phyloP scores from a whole-genome alignment of 2,888 invertebrate species.

The Lissocephala sabroskyi region DNA sequence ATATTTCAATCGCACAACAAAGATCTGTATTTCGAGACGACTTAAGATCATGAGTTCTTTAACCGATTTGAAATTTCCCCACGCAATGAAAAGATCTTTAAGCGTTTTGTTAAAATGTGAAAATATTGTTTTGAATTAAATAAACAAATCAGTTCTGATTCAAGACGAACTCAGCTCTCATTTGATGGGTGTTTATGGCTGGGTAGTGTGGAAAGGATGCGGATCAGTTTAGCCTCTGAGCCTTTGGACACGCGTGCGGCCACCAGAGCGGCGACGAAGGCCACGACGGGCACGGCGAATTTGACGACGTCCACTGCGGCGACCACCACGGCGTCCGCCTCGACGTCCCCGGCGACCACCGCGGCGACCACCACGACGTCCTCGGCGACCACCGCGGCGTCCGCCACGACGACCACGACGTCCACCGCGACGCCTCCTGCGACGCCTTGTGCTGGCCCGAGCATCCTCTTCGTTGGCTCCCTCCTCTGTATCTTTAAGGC shows the following conservation, averaged over 20 bases:
- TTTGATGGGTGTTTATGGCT: constrained; percentile 1
- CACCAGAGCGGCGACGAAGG: background rate
- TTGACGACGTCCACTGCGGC: constrained; percentile 13
- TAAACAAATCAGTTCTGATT: constrained; percentile 14
- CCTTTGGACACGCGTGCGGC: background rate
- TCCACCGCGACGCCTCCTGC: background rate
- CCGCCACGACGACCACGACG: constrained; percentile 11
- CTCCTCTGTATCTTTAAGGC: too few species aligned
- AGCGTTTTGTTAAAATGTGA: constrained; percentile 44
- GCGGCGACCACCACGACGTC: constrained; percentile 23
- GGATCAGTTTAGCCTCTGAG: background rate
- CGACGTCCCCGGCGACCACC: constrained; percentile 12
- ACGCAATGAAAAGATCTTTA: too few species aligned
- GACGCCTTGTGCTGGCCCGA: constrained; percentile 37
- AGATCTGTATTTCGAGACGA: too few species aligned
- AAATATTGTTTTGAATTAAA: constrained; percentile 27
- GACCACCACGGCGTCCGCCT: constrained; percentile 17
- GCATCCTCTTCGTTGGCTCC: constrained; percentile 38
- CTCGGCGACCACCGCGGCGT: constrained; percentile 29
- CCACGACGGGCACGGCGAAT: background rate
- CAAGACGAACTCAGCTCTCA: background rate
- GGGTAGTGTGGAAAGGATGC: background rate
- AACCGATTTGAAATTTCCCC: too few species aligned
- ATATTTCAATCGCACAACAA: too few species aligned
- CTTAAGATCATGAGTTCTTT: too few species aligned